A percentile compares a stretch with the other conserved stretches of the same genome.
phyloP scores from a whole-genome alignment of 2,797 vertebrate species.

The Arctocebus calabarensis region DNA sequence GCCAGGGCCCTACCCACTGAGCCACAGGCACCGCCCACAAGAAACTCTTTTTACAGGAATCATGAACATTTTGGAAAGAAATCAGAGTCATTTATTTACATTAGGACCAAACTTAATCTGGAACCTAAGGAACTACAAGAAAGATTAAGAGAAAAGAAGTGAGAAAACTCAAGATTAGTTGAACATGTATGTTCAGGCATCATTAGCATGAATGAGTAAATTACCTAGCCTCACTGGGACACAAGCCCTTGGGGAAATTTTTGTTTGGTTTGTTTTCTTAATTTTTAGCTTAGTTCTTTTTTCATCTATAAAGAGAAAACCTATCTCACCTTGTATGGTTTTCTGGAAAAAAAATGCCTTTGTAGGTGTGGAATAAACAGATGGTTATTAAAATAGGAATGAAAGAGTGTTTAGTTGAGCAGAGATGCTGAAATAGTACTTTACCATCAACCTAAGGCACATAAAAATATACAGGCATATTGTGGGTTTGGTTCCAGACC shows the following conservation, averaged over 20 bases:
- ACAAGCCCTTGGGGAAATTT: not conserved
- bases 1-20: no score
- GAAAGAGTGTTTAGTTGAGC: not conserved
- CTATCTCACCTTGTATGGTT: not conserved
- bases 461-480: not conserved
- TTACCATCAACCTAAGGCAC: not conserved
- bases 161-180: not conserved
- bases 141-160: not conserved
- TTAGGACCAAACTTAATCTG: not conserved
- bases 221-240: not conserved
- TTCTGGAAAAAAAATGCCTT: not conserved
- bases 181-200: no score
- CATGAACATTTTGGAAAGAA: not conserved
- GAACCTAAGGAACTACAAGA: not conserved
- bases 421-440: not conserved
- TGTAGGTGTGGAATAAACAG: not conserved
- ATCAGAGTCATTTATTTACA: conserved; percentile 3
- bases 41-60: conserved; percentile 15
- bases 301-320: not conserved
- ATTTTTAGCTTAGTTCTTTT: not conserved
- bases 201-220: not conserved
- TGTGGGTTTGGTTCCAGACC: not conserved
- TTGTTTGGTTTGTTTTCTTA: not conserved
- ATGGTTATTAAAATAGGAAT: not conserved
- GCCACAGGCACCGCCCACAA: no score